Evolutionary conservation across 1,140 invertebrate species (phyloP), one percentile per base, ranked within the genome.

Genomic region (Eubasilissa regina): DNA sequence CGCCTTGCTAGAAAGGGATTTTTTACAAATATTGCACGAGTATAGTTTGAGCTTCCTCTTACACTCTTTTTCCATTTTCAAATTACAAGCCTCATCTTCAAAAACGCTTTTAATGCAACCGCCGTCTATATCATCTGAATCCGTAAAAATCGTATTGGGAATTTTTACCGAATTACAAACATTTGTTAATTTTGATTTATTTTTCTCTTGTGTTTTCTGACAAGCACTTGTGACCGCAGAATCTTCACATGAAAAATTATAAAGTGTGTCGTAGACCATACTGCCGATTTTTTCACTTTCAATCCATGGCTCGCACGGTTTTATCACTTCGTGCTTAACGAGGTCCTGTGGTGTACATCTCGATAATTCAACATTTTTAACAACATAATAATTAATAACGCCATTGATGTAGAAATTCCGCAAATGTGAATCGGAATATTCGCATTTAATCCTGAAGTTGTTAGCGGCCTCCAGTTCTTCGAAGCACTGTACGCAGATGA

Each of bases 1-100:
- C 15, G 53, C 45, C 13, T 78, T 78, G 12, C 64, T 48, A 9
- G 51, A 56, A n/a, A 83, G 64, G 0, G 79, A 60, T 45, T 68
- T 75, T 0, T 55, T 7, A 56, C 81, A 83, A 45, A 76, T 21
- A 9, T 78, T 15, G 55, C 81, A 83, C 1, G 25, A 35, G 25
- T 35, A 35, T 3, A 6, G 25, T 6, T 35, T 35, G 1, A 3
- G 1, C 6, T 6, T 1, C 6, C n/a, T n/a, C n/a, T n/a, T n/a
- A n/a, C n/a, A n/a, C 25, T 35, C 25, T 35, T 35, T 35, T 35
- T 1, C 1, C 6, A 35, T 35, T 3, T 35, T 35, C 25, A 35
- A 35, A 35, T 35, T 6, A n/a, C n/a, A n/a, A 6, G 25, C 25
- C 6, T 35, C 6, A 1, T 35, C 25, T 1, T 3, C 6, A 35